These are phyloP conservation scores for Arctocebus calabarensis DNA, from an alignment of 2,797 vertebrate genomes.

Conservation along the genomic window DNA sequence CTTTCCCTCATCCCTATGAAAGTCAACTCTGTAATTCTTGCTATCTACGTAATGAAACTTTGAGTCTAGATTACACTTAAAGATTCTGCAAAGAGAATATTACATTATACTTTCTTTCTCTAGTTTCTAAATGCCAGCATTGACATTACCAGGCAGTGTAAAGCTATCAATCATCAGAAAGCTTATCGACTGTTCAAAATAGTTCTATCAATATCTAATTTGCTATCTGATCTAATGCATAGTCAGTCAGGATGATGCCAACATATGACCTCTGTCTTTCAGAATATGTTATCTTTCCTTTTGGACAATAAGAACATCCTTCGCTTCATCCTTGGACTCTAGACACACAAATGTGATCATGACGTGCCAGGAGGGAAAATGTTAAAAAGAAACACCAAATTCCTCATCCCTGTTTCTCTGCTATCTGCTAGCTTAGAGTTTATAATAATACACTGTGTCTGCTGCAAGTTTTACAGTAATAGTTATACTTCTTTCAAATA, in stretches of 20 bases:
- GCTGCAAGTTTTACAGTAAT: not conserved
- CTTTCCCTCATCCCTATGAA: slow-evolving; percentile 71
- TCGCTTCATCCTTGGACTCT: slow-evolving; percentile 68
- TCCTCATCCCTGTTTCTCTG: not conserved
- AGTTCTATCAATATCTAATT: slow-evolving; percentile 91
- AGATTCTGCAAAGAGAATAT: slow-evolving; percentile 84
- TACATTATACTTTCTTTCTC: slow-evolving; percentile 83
- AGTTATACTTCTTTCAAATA: not conserved
- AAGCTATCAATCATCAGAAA: slow-evolving; percentile 89
- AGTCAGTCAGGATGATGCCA: slow-evolving; percentile 80
- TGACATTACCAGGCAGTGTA: slow-evolving; percentile 84
- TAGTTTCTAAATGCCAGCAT: slow-evolving; percentile 81
- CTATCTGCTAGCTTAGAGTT: not conserved
- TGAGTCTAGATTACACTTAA: slow-evolving; percentile 83
- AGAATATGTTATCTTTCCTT: slow-evolving; percentile 81
- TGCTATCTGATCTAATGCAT: slow-evolving; percentile 88
- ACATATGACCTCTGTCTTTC: slow-evolving; percentile 78
- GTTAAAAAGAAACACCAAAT: not conserved
- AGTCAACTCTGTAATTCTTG: slow-evolving; percentile 72
- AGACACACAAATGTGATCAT: slow-evolving; percentile 53
- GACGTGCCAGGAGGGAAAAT: not conserved
- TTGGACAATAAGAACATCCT: slow-evolving; percentile 74
- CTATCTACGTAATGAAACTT: slow-evolving; percentile 70
- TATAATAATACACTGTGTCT: not conserved
- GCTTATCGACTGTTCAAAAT: slow-evolving; percentile 88